A percentile compares a stretch with the other conserved stretches of the same genome.
phyloP scores from a whole-genome alignment of 2,113 vertebrate genomes.

The Cyanoramphus novaezelandiae region DNA sequence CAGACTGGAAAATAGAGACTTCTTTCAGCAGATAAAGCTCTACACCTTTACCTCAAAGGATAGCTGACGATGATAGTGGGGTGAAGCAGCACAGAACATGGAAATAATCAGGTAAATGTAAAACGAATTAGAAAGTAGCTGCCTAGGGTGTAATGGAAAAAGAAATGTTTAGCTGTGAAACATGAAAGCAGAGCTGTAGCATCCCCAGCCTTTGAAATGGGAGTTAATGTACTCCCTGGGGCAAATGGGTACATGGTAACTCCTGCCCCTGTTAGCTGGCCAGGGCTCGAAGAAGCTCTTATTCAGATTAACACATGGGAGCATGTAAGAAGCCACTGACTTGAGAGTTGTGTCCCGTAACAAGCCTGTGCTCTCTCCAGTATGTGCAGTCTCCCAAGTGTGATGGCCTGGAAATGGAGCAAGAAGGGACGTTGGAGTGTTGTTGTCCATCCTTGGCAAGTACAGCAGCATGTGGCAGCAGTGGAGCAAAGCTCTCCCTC shows the following conservation, averaged over 20 bases:
- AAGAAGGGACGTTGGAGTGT: not conserved
- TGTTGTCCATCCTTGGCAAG: not conserved
- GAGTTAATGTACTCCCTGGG: not conserved
- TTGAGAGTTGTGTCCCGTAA: not conserved
- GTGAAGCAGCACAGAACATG: not conserved
- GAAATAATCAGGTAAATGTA: not conserved
- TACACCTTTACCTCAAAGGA: not conserved
- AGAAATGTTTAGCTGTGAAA: not conserved
- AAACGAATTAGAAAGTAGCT: not conserved
- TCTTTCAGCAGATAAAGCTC: not conserved
- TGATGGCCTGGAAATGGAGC: not conserved
- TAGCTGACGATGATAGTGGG: not conserved
- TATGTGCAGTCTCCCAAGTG: accelerated
- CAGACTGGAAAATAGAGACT: not conserved
- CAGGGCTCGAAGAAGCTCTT: not conserved
- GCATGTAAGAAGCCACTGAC: not conserved
- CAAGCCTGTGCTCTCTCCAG: not conserved
- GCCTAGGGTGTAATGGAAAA: not conserved
- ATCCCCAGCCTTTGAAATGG: not conserved
- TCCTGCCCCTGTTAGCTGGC: not conserved
- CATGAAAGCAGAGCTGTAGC: accelerated
- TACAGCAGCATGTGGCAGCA: not conserved
- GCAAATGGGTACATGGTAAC: not conserved
- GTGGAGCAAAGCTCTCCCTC: not conserved
- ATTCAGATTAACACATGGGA: not conserved